Evolutionary conservation across 2,888 invertebrate genomes (phyloP).

Genomic region (Oscheius onirici): DNA sequence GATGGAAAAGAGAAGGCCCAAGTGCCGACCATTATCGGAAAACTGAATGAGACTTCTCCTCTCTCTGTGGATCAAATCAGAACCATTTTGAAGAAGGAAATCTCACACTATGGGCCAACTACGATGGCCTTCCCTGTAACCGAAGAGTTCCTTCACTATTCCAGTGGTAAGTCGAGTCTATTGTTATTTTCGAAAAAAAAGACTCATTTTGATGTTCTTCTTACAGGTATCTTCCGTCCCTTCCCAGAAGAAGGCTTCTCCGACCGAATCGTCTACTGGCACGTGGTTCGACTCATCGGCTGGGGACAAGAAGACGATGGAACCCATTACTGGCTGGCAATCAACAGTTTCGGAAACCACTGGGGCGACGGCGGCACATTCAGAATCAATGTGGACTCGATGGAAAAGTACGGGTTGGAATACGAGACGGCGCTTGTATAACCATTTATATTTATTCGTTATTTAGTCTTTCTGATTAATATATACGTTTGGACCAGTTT

Average conservation of each 20-base stretch:
- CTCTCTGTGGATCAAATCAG: constrained; percentile 56
- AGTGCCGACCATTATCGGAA: constrained; percentile 68
- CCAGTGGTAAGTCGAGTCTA: constrained; percentile 44
- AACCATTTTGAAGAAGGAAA: constrained; percentile 66
- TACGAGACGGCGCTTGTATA: constrained; percentile 66
- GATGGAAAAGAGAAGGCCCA: constrained; percentile 61
- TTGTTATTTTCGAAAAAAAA: too few relatives aligned
- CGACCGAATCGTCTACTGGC: constrained; percentile 69
- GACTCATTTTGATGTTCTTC: too few relatives aligned
- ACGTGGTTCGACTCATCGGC: constrained; percentile 68
- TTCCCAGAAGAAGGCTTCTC: constrained; percentile 65
- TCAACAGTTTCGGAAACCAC: constrained; percentile 67
- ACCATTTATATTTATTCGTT: neutral
- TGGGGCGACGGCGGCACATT: constrained; percentile 70
- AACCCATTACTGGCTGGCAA: constrained; percentile 65
- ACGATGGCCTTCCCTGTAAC: constrained; percentile 70
- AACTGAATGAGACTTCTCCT: constrained; percentile 65
- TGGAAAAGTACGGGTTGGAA: constrained; percentile 69
- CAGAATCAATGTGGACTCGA: constrained; percentile 66
- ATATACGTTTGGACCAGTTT: neutral
- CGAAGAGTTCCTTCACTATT: constrained; percentile 70
- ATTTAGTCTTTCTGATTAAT: constrained; percentile 18
- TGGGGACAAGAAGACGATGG: constrained; percentile 68
- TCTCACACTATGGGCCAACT: constrained; percentile 65
- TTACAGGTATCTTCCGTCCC: constrained; percentile 66